Evolutionary conservation across 2,113 vertebrate species (phyloP).

Genomic region (Dermatemys mawii): DNA sequence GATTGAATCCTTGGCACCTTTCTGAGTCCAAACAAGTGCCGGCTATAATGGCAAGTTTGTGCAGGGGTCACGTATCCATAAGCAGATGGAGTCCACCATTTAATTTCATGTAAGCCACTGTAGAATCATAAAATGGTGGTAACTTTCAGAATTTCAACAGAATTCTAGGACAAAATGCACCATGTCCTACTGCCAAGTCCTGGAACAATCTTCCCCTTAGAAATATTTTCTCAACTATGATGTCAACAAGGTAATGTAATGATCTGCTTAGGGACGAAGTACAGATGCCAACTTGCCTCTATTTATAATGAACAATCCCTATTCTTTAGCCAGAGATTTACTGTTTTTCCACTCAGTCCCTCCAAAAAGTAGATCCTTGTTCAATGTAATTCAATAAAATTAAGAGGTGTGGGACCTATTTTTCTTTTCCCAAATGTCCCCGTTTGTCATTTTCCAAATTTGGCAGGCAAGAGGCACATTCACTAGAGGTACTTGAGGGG

Average conservation of each 20-base stretch:
- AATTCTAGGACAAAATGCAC: background rate
- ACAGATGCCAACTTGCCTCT: background rate
- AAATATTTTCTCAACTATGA: conserved; percentile 9
- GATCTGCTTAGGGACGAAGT: background rate
- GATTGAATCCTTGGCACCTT: background rate
- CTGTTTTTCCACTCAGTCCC: conserved; percentile 21
- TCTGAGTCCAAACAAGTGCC: background rate
- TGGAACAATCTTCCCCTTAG: background rate
- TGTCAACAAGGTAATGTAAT: background rate
- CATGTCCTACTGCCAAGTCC: background rate
- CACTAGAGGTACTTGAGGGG: background rate
- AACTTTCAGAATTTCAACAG: background rate
- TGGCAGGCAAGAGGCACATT: background rate
- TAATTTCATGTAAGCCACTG: background rate
- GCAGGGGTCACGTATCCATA: background rate
- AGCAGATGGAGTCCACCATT: background rate
- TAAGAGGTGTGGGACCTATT: background rate
- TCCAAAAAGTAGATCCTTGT: conserved; percentile 28
- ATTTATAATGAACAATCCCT: background rate
- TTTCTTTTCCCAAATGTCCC: background rate
- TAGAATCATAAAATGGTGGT: background rate
- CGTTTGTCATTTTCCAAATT: conserved; percentile 29
- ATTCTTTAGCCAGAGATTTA: background rate
- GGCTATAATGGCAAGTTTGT: background rate
- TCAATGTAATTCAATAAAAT: conserved; percentile 3